Conservation (phyloP, 2,113 vertebrate species). For the Petroica traversi region DNA sequence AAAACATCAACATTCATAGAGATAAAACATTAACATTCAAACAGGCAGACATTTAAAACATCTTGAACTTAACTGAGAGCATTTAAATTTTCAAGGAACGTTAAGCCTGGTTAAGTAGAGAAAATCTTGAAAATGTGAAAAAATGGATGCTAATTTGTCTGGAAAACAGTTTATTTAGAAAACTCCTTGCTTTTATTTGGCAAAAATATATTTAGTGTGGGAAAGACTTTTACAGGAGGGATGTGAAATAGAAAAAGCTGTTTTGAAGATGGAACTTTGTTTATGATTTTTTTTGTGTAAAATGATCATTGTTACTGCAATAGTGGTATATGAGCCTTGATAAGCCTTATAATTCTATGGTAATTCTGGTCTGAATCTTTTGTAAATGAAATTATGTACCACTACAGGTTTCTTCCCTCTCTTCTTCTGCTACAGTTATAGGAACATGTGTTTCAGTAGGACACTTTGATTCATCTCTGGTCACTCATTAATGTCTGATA, state of each 20-base stretch:
- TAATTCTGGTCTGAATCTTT: neutral
- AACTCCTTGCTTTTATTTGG: neutral
- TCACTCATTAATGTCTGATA: neutral
- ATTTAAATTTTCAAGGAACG: neutral
- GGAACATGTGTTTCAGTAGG: neutral
- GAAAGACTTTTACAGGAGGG: neutral
- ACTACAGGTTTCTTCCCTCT: neutral
- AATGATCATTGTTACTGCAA: neutral
- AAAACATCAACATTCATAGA: neutral
- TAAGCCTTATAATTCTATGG: neutral
- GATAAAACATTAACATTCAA: neutral
- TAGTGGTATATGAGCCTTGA: neutral
- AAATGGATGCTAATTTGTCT: neutral
- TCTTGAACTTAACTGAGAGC: neutral
- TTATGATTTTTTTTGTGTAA: neutral
- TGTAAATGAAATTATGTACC: neutral
- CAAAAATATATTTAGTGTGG: neutral
- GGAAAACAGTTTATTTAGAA: neutral
- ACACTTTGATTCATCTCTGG: neutral
- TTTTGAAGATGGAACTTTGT: neutral
- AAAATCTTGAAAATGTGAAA: neutral
- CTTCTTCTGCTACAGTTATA: neutral
- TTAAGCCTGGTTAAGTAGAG: neutral
- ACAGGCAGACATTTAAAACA: rapidly evolving
- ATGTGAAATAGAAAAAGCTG: neutral